These are phyloP conservation scores for Cichlasoma orientale DNA, from an alignment of 2,797 vertebrate species.

Conservation along the genomic window DNA sequence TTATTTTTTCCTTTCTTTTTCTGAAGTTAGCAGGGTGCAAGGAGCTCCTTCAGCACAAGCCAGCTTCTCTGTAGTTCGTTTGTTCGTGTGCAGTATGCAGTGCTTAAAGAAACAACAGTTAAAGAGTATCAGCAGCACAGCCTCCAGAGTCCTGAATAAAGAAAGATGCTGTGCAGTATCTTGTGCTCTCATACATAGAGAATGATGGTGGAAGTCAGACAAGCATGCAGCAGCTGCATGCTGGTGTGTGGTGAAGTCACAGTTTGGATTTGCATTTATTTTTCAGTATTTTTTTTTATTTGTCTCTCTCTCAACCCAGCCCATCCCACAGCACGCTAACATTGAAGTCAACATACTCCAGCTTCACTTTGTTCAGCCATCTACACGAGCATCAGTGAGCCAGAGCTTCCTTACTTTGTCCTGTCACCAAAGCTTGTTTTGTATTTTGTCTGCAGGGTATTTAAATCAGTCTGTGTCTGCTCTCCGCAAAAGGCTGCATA, in stretches of 20 bases:
- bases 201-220: slow-evolving; percentile 20
- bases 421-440: not conserved
- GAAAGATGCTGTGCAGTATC: slow-evolving; percentile 12
- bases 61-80: not conserved
- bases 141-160: slow-evolving; percentile 7
- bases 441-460: not conserved
- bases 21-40: not conserved
- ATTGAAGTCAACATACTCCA: not conserved
- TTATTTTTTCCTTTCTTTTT: not conserved
- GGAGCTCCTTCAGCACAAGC: not conserved
- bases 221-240: slow-evolving; percentile 4
- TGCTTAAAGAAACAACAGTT: not conserved
- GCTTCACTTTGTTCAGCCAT: slow-evolving; percentile 4
- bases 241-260: slow-evolving; percentile 6
- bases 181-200: slow-evolving; percentile 38
- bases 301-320: not conserved
- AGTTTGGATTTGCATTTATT: slow-evolving; percentile 23
- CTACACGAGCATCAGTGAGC: not conserved
- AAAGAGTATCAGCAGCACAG: not conserved
- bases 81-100: slow-evolving; percentile 18
- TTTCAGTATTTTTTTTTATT: not conserved
- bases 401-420: not conserved
- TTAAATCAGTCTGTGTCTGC: slow-evolving; percentile 16
- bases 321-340: not conserved
- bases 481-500: slow-evolving; percentile 33